Conservation (phyloP, 2,113 vertebrate genomes). For the Charina bottae region DNA sequence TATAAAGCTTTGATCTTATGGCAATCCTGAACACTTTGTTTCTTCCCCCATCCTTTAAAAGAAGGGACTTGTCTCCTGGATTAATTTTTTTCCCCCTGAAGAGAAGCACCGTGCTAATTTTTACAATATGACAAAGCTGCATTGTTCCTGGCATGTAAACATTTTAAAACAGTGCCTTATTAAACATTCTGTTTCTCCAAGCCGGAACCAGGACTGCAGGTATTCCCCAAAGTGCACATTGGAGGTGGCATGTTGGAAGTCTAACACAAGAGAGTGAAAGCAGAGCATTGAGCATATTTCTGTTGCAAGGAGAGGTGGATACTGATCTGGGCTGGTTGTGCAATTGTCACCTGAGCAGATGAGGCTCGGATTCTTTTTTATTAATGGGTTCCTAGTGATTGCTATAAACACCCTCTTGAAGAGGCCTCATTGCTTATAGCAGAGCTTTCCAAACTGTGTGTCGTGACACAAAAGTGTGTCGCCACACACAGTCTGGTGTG, state of each 20-base stretch:
- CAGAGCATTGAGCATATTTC: background rate
- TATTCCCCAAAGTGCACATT: background rate
- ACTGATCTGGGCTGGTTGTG: background rate
- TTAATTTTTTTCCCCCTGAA: background rate
- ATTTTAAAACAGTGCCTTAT: background rate
- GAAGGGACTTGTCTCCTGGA: background rate
- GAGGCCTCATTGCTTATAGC: background rate
- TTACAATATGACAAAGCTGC: background rate
- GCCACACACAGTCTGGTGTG: too few relatives aligned
- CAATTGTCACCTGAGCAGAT: background rate
- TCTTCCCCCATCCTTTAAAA: background rate
- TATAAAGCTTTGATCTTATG: constrained; percentile 27
- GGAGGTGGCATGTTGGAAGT: background rate
- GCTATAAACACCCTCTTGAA: background rate
- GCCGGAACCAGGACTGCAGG: background rate
- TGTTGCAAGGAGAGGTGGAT: background rate
- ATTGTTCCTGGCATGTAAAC: background rate
- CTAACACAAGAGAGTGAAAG: background rate
- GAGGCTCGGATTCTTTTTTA: background rate
- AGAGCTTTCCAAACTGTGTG: too few relatives aligned
- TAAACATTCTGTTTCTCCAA: background rate
- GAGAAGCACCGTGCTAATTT: background rate
- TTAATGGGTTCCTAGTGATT: background rate
- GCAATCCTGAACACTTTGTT: constrained; percentile 26
- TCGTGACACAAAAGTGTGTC: too few relatives aligned